Conservation (phyloP, 2,797 vertebrate species). For the Falco concolor region DNA sequence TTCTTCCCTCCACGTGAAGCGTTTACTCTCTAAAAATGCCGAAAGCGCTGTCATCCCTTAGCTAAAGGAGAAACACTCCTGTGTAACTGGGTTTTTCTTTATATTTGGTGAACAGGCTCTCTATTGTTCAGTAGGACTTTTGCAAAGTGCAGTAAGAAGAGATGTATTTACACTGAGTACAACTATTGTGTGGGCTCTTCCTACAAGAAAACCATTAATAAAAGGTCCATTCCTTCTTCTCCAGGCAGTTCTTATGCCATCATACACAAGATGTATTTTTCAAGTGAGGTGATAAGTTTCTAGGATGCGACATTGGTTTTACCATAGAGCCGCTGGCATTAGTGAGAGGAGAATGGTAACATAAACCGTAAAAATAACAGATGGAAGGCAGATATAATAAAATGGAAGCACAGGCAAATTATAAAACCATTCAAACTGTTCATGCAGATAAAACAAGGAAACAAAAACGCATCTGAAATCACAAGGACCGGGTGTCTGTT, state of each 20-base stretch:
- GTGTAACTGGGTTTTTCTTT: fast-evolving
- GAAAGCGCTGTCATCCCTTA: background rate
- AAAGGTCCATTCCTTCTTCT: background rate
- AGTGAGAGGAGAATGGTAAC: slow-evolving; percentile 4
- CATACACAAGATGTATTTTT: background rate
- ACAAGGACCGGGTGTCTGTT: background rate
- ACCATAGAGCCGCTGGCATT: background rate
- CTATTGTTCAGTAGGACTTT: background rate
- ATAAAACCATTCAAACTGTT: slow-evolving; percentile 53
- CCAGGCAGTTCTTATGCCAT: background rate
- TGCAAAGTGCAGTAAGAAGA: background rate
- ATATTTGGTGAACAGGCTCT: background rate
- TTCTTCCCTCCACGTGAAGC: background rate
- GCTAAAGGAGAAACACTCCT: no score
- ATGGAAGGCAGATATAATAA: slow-evolving; percentile 45
- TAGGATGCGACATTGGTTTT: background rate
- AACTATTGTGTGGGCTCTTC: background rate
- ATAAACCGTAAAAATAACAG: slow-evolving; percentile 45
- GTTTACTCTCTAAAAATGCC: background rate
- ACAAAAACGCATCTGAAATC: slow-evolving; percentile 9
- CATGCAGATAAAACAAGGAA: slow-evolving; percentile 44
- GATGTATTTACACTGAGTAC: background rate
- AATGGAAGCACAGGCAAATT: slow-evolving; percentile 45
- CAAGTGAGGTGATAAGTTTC: background rate
- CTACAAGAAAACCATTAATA: background rate